phyloP scores from a whole-genome alignment of 1,140 invertebrate genomes.

The Cyclargus thomasi region DNA sequence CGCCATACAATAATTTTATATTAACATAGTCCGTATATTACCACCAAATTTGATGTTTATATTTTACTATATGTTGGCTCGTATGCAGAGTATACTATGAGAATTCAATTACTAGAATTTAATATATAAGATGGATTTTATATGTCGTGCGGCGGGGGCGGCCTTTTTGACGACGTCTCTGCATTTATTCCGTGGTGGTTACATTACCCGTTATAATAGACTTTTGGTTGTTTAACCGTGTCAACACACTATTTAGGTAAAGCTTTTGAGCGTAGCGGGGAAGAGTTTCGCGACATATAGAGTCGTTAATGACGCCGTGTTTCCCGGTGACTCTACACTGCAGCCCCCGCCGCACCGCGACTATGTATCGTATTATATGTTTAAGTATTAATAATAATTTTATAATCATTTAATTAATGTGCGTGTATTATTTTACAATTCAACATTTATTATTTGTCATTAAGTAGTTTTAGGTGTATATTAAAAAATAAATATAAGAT shows the following conservation, averaged over 20 bases:
- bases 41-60: background rate
- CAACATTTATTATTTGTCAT: constrained; percentile 42
- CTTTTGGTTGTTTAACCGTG: background rate
- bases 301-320: background rate
- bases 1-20: background rate
- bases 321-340: background rate
- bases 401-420: constrained; percentile 35
- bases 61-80: constrained; percentile 12
- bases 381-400: constrained; percentile 33
- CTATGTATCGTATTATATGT: constrained; percentile 1
- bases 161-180: background rate
- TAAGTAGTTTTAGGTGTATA: constrained; percentile 66
- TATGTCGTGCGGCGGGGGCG: background rate
- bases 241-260: background rate
- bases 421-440: constrained; percentile 39
- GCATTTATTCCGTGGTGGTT: constrained; percentile 5
- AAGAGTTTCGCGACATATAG: background rate
- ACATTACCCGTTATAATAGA: background rate
- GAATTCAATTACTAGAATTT: constrained; percentile 10
- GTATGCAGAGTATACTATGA: constrained; percentile 4
- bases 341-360: background rate
- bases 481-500: constrained; percentile 61
- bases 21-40: background rate
- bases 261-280: background rate
- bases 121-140: background rate